A percentile compares a stretch with the other conserved stretches of the same genome.
Evolutionary conservation across 2,888 invertebrate species (phyloP).

Genomic region (Phania funesta): DNA sequence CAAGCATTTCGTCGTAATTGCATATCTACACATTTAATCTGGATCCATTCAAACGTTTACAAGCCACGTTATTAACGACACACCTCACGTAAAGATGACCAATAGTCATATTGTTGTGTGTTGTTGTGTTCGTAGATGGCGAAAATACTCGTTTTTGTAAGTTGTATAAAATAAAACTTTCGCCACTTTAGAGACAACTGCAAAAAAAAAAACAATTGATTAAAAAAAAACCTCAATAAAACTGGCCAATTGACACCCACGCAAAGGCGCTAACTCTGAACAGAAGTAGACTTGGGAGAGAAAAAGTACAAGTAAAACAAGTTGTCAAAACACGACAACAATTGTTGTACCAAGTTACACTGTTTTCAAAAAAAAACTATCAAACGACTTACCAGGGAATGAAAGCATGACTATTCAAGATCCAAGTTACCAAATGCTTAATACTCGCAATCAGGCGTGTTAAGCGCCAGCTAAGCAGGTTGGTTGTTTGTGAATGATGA

Average conservation of each 20-base stretch:
- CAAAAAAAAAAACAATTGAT: slow-evolving; percentile 37
- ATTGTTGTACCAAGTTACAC: slow-evolving; percentile 8
- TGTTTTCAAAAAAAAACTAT: not conserved
- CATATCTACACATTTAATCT: slow-evolving; percentile 1
- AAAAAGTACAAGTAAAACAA: slow-evolving; percentile 22
- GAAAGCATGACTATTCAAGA: too few relatives aligned
- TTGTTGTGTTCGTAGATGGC: slow-evolving; percentile 1
- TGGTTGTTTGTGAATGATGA: too few relatives aligned
- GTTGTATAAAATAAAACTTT: slow-evolving; percentile 63
- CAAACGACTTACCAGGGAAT: not conserved
- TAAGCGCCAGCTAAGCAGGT: too few relatives aligned
- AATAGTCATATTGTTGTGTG: not conserved
- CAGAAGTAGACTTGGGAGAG: not conserved
- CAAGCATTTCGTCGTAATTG: slow-evolving; percentile 6
- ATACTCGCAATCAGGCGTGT: too few relatives aligned
- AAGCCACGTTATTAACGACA: slow-evolving; percentile 52
- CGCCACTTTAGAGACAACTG: slow-evolving; percentile 66
- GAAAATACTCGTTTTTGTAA: slow-evolving; percentile 16
- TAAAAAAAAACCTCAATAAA: slow-evolving; percentile 28
- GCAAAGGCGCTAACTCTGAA: slow-evolving; percentile 40
- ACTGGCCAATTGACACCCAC: slow-evolving; percentile 67
- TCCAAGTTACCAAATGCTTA: too few relatives aligned
- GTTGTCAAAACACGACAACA: slow-evolving; percentile 22
- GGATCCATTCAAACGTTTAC: slow-evolving; percentile 12
- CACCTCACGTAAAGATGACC: slow-evolving; percentile 62